Percentiles rank a stretch among this genome's conserved stretches.
phyloP scores from a whole-genome alignment of 2,797 vertebrate species.

The Anisognathus igniventris region DNA sequence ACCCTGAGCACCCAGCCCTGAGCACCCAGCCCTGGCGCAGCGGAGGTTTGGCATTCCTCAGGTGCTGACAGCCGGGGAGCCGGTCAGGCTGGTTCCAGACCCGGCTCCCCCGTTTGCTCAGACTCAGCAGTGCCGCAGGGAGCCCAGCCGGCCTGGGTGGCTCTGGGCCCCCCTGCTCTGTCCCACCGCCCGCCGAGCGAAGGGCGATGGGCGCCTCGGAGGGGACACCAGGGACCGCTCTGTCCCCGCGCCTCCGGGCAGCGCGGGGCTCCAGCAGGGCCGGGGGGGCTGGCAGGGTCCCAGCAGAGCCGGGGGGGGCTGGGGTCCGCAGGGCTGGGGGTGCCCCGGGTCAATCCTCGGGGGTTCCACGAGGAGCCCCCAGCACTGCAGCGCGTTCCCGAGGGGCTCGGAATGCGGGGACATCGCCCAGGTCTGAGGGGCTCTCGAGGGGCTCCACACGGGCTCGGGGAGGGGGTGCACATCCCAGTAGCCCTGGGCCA shows the following conservation, averaged over 20 bases:
- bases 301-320: accelerated
- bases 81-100: conserved; percentile 70
- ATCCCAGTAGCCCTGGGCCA: neutral
- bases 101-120: neutral
- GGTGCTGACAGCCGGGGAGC: conserved; percentile 69
- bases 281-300: neutral
- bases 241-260: neutral
- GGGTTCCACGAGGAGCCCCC: accelerated
- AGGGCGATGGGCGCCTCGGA: neutral
- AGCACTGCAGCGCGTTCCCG: accelerated
- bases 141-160: neutral
- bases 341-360: accelerated
- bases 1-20: conserved; percentile 58
- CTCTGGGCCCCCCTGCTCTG: neutral
- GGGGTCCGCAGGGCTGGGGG: neutral
- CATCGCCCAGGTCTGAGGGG: accelerated
- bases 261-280: accelerated
- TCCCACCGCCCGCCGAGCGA: neutral
- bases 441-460: accelerated
- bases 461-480: accelerated
- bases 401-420: neutral
- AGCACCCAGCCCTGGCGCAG: conserved; percentile 57
- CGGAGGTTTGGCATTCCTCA: conserved; percentile 69
- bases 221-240: neutral
- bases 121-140: conserved; percentile 25